A percentile compares a stretch with the other conserved stretches of the same genome.
Conservation (phyloP, 2,888 invertebrate genomes). For the Blomia tropicalis region DNA sequence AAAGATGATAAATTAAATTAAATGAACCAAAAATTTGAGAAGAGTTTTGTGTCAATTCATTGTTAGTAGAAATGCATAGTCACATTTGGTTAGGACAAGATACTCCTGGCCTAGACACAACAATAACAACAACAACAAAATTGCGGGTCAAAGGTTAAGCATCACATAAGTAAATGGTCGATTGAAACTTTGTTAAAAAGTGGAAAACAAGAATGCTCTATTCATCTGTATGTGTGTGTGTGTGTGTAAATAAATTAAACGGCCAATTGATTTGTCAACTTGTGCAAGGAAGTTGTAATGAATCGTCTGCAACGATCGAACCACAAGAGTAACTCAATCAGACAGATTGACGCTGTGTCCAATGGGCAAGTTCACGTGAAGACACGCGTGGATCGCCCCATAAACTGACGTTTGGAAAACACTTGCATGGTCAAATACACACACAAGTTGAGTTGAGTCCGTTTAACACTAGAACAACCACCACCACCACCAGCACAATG, state of each 20-base stretch:
- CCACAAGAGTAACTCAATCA: neutral
- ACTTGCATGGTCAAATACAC: too few relatives aligned
- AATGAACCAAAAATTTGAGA: neutral
- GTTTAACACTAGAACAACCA: too few relatives aligned
- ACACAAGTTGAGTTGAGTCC: too few relatives aligned
- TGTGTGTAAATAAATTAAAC: slow-evolving; percentile 13
- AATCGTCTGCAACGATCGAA: neutral
- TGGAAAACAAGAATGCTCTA: neutral
- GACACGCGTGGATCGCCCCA: too few relatives aligned
- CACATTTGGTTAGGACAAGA: neutral
- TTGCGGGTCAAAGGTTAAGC: neutral
- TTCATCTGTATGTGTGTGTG: neutral
- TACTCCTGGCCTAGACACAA: neutral
- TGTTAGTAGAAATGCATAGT: neutral
- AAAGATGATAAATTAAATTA: slow-evolving; percentile 10
- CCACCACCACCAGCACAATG: too few relatives aligned
- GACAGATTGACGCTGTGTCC: too few relatives aligned
- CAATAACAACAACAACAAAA: neutral
- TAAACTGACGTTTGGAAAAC: too few relatives aligned
- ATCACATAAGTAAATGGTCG: neutral
- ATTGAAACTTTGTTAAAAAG: too few relatives aligned
- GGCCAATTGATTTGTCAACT: slow-evolving; percentile 2
- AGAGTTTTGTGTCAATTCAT: too few relatives aligned
- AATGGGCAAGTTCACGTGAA: too few relatives aligned
- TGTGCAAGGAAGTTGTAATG: neutral